phyloP scores from a whole-genome alignment of 1,140 invertebrate species.

The Hyles vespertilio region DNA sequence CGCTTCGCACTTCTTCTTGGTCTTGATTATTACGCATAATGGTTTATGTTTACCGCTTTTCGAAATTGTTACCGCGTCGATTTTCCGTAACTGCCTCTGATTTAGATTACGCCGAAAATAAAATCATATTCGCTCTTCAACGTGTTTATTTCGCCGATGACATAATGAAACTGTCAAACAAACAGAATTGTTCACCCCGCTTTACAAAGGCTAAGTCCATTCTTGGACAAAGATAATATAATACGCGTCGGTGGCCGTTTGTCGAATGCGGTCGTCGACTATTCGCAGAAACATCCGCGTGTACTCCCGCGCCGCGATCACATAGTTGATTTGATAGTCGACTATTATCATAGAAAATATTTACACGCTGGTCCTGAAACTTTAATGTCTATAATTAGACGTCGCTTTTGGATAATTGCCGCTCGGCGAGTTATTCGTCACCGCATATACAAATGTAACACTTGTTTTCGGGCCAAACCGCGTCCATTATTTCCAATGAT shows the following conservation, averaged over 20 bases:
- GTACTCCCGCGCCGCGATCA: conserved; percentile 17
- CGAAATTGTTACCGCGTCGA: not conserved
- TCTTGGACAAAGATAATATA: conserved; percentile 38
- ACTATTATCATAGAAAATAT: conserved; percentile 32
- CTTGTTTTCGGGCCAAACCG: conserved; percentile 21
- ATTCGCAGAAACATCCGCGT: conserved; percentile 22
- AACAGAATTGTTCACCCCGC: not conserved
- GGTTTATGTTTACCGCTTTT: conserved; percentile 1
- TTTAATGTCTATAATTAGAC: conserved; percentile 26
- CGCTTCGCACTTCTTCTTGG: not conserved
- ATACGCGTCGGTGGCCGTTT: conserved; percentile 57
- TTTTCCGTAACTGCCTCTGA: not conserved
- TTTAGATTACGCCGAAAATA: not conserved
- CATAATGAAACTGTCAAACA: not conserved
- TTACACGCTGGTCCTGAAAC: conserved; percentile 33
- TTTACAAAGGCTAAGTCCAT: conserved; percentile 37
- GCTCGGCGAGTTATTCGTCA: conserved; percentile 18
- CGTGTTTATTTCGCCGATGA: not conserved
- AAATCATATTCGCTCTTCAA: not conserved
- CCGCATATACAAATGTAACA: not conserved
- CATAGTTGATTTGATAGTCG: conserved; percentile 30
- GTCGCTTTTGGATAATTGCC: conserved; percentile 39
- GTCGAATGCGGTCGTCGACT: conserved; percentile 25
- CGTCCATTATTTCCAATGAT: conserved; percentile 25
- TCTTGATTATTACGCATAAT: not conserved